Percentiles rank a stretch among this genome's conserved stretches.
phyloP scores from a whole-genome alignment of 2,888 invertebrate genomes.

The Protula sp. region DNA sequence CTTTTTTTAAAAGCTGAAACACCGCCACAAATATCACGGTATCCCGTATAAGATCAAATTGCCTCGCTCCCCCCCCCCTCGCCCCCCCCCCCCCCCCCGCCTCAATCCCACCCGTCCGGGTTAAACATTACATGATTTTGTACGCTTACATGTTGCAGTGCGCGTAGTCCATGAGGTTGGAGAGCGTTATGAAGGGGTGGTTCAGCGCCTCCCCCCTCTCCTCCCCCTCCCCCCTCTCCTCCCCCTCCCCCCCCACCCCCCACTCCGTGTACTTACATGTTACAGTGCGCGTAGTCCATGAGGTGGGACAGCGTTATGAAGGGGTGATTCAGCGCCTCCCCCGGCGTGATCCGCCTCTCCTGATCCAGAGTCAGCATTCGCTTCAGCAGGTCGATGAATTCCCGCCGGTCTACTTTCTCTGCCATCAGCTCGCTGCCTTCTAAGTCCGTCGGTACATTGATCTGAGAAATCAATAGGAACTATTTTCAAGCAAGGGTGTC shows the following conservation, averaged over 20 bases:
- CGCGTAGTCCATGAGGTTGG: conserved; percentile 88
- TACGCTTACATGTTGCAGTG: conserved; percentile 75
- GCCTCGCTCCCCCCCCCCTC: no score
- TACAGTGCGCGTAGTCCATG: conserved; percentile 90
- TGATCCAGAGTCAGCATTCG: conserved; percentile 97
- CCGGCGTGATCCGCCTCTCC: conserved; percentile 91
- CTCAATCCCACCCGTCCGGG: no score
- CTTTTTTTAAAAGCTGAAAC: no score
- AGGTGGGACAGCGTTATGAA: conserved; percentile 90
- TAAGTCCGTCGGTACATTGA: conserved; percentile 64
- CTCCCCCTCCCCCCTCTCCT: no score
- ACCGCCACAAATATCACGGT: no score
- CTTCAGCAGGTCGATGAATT: conserved; percentile 96
- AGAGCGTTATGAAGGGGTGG: conserved; percentile 88
- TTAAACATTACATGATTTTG: no score
- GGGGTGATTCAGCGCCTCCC: conserved; percentile 89
- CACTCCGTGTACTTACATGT: conserved; percentile 60
- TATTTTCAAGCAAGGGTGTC: no score
- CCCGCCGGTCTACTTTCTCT: conserved; percentile 93
- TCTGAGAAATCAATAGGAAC: conserved; percentile 36
- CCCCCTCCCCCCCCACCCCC: no score
- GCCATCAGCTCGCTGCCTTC: conserved; percentile 94
- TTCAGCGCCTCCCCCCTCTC: conserved; percentile 89
- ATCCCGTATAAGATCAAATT: no score
- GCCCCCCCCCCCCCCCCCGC: no score